Evolutionary conservation across 2,888 invertebrate genomes (phyloP), one percentile per base, ranked within the genome.

Genomic region (Sialis lutaria): DNA sequence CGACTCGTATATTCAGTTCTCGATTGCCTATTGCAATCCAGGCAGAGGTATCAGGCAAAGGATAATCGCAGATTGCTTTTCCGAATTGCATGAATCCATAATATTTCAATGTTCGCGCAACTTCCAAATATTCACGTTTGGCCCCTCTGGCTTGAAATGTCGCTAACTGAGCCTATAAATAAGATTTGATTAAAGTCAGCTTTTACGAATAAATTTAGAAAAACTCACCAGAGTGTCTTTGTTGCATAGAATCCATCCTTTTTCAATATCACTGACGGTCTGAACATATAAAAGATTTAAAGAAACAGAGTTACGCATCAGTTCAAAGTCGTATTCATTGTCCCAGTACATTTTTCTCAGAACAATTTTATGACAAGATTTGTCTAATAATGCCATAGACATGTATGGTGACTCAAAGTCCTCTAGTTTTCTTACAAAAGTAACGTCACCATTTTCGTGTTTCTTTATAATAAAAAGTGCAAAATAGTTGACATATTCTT

Each of bases 391-490:
- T 61, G 84, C 84, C 55, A 88, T 80, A 46, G 95, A 91, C 67
- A 96, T 85, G 67, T 84, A 89, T 1, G 97, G 96, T 53, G 93
- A 90, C 73, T 98, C 97, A 72, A 93, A 97, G 64, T 96, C 88
- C 68, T 95, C 89, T 53, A 98, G 69, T 63, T 88, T 89, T 55
- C 95, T 77, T 51, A 93, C 69, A 57, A 92, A 79, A 69, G 75
- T 70, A 58, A 77, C 69, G 40, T 77, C 77, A 58, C 79, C 74
- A 56, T 77, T 78, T 37, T 80, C 81, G 60, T 79, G 77, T 66
- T 83, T 82, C 54, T 80, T 79, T 56, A 91, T 81, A 51, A 96
- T 73, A 68, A 82, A 97, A 48, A 97, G 69, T 43, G 91, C 85
- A 70, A 96, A 97, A 66, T 88, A 93, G 59, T 82, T 82, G 48